phyloP scores from a whole-genome alignment of 2,113 vertebrate species.

The Alces alces region DNA sequence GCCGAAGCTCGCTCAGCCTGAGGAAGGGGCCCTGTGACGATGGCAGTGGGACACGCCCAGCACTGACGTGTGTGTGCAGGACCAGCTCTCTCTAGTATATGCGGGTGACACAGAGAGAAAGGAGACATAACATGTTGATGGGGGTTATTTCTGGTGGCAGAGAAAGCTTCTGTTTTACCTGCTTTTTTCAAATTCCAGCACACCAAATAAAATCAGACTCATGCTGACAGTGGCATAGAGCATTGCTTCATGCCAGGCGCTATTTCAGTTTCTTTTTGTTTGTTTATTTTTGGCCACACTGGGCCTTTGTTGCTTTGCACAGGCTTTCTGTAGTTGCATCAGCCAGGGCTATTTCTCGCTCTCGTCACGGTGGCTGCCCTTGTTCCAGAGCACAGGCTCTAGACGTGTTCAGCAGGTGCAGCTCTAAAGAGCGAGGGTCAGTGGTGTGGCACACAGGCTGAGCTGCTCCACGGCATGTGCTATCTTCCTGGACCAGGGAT shows the following conservation, averaged over 20 bases:
- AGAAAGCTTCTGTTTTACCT: background rate
- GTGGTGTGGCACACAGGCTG: background rate
- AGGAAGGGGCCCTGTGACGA: background rate
- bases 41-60: too few relatives aligned
- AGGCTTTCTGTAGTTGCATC: background rate
- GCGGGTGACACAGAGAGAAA: background rate
- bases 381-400: background rate
- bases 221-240: background rate
- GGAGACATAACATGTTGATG: background rate
- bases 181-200: background rate
- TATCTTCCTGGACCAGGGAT: background rate
- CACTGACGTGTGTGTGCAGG: fast-evolving
- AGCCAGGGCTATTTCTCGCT: background rate
- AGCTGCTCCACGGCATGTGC: background rate
- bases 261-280: background rate
- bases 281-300: background rate
- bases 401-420: background rate
- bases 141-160: background rate
- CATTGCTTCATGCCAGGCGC: background rate
- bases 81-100: fast-evolving
- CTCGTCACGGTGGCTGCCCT: background rate
- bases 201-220: background rate
- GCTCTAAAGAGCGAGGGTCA: background rate
- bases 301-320: background rate
- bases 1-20: background rate